A percentile compares a stretch with the other conserved stretches of the same genome.
Conservation (phyloP, 1,140 invertebrate genomes). For the Cryptotermes secundus region DNA sequence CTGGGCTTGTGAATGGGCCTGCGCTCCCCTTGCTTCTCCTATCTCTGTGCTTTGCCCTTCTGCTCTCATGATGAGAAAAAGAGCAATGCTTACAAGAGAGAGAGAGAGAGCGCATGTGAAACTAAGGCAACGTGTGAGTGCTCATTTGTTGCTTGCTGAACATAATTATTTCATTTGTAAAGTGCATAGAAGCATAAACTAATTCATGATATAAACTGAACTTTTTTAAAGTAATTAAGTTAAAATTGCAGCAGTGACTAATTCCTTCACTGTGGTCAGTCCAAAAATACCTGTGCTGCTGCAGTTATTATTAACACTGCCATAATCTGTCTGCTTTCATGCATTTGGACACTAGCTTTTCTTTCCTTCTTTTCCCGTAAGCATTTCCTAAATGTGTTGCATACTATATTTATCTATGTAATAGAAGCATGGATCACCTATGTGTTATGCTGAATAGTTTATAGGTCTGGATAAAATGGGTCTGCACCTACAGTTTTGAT, state of each 20-base stretch:
- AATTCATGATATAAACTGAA: not conserved
- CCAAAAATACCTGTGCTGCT: not conserved
- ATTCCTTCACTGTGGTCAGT: too few relatives aligned
- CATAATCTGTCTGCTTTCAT: not conserved
- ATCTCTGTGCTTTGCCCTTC: slow-evolving; percentile 56
- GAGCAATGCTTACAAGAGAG: slow-evolving; percentile 22
- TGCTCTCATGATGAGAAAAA: slow-evolving; percentile 51
- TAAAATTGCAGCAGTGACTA: not conserved
- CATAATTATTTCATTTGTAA: not conserved
- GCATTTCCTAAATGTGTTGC: not conserved
- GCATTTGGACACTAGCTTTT: not conserved
- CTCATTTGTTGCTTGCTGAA: slow-evolving; percentile 25
- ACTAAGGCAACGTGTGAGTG: slow-evolving; percentile 32
- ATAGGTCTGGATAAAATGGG: not conserved
- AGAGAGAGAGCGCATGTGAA: slow-evolving; percentile 29
- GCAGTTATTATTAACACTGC: not conserved
- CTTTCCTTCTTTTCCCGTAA: not conserved
- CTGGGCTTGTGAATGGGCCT: slow-evolving; percentile 30
- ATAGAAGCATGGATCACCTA: not conserved
- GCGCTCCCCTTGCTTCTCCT: slow-evolving; percentile 53
- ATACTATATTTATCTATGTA: not conserved
- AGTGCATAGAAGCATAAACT: not conserved
- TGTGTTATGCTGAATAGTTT: not conserved
- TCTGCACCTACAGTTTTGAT: not conserved
- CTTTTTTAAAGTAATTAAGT: not conserved